Evolutionary conservation across 2,797 vertebrate species (phyloP).

Genomic region (Tinamus major): DNA sequence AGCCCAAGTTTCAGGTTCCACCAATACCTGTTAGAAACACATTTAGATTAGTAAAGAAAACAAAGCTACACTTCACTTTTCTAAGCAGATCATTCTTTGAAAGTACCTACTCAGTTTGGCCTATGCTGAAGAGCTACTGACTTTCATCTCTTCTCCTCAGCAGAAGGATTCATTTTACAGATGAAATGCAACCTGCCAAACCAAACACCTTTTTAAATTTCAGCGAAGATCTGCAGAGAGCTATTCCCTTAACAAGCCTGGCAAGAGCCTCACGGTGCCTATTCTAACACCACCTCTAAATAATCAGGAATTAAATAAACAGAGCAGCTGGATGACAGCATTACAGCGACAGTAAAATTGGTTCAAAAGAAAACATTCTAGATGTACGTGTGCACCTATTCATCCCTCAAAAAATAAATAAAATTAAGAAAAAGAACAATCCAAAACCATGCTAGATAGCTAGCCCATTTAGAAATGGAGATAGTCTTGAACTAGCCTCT

Average conservation of each 20-base stretch:
- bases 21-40: not conserved
- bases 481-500: not conserved
- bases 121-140: not conserved
- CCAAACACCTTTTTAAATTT: not conserved
- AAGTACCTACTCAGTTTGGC: not conserved
- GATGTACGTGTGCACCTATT: fast-evolving
- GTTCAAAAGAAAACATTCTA: not conserved
- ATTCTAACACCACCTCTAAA: not conserved
- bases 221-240: not conserved
- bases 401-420: not conserved
- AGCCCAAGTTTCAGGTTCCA: not conserved
- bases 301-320: not conserved
- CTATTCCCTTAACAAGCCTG: not conserved
- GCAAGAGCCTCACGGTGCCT: not conserved
- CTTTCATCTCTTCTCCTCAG: not conserved
- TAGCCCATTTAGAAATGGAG: not conserved
- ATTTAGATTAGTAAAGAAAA: not conserved
- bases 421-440: too few species aligned
- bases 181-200: not conserved
- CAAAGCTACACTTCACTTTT: not conserved
- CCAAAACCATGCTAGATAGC: not conserved
- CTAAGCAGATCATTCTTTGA: not conserved
- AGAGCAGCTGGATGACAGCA: not conserved
- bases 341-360: not conserved
- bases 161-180: not conserved